Evolutionary conservation across 2,113 vertebrate species (phyloP).

Genomic region (Triplophysa dalaica): DNA sequence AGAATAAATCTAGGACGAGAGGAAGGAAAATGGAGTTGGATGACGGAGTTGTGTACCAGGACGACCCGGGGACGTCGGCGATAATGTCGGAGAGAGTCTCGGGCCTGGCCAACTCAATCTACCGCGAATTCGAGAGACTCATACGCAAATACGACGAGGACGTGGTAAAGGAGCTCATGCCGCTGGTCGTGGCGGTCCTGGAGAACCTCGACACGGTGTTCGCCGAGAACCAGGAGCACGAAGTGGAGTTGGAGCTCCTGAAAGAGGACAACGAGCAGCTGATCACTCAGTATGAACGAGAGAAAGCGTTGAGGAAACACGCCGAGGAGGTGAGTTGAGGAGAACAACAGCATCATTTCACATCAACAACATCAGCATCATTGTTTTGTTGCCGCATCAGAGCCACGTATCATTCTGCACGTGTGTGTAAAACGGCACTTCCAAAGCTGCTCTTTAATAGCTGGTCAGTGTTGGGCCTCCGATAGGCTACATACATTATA

Average conservation of each 20-base stretch:
- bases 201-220: constrained; percentile 96
- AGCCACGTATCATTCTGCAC: constrained; percentile 10
- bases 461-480: background rate
- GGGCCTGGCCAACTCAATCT: constrained; percentile 95
- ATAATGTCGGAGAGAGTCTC: constrained; percentile 97
- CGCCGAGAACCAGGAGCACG: constrained; percentile 95
- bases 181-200: constrained; percentile 92
- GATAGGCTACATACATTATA: background rate
- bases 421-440: background rate
- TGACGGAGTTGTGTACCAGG: constrained; percentile 94
- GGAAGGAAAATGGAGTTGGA: constrained; percentile 75
- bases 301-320: constrained; percentile 90
- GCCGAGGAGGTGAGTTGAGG: constrained; percentile 82
- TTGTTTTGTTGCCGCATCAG: constrained; percentile 35
- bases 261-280: constrained; percentile 96
- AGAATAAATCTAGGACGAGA: constrained; percentile 39
- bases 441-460: background rate
- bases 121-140: constrained; percentile 94
- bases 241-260: constrained; percentile 91
- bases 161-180: constrained; percentile 96
- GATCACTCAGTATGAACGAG: constrained; percentile 91
- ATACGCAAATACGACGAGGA: constrained; percentile 96
- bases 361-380: constrained; percentile 14
- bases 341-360: background rate
- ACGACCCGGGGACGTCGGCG: constrained; percentile 92